Percentiles rank a stretch among this genome's conserved stretches.
Conservation (phyloP, 2,113 vertebrate genomes). For the Calidris pygmaea region DNA sequence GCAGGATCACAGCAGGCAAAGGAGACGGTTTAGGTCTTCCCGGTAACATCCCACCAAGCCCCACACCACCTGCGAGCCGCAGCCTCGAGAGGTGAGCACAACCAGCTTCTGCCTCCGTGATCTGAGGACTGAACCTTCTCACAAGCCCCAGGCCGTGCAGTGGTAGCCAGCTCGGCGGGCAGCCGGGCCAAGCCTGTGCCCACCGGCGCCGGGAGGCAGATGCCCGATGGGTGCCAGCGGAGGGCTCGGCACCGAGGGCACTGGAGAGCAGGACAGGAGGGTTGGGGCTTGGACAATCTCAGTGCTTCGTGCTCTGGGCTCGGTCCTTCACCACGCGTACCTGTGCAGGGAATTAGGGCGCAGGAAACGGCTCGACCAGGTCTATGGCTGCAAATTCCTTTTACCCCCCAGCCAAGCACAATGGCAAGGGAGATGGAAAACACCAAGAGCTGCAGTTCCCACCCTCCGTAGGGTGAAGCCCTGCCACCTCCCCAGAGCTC, state of each 20-base stretch:
- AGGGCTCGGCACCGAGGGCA: rapidly evolving
- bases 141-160: rapidly evolving
- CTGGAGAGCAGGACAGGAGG: rapidly evolving
- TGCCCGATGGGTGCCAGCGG: rapidly evolving
- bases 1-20: not conserved
- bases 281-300: not conserved
- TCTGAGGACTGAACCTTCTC: not conserved
- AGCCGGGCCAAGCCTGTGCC: not conserved
- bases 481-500: not conserved
- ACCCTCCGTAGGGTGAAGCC: rapidly evolving
- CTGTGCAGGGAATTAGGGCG: not conserved
- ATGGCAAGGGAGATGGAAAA: not conserved
- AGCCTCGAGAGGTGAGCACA: not conserved
- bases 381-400: not conserved
- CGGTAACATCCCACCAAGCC: not conserved
- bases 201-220: rapidly evolving
- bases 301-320: not conserved
- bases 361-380: not conserved
- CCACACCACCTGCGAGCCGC: not conserved
- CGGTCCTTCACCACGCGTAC: rapidly evolving
- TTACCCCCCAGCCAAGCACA: not conserved
- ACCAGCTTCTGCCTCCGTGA: not conserved
- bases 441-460: not conserved
- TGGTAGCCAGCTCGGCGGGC: rapidly evolving
- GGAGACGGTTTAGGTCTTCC: not conserved